A percentile compares a stretch with the other conserved stretches of the same genome.
Conservation (phyloP, 2,888 invertebrate species). For the Rhodophaea formosa region DNA sequence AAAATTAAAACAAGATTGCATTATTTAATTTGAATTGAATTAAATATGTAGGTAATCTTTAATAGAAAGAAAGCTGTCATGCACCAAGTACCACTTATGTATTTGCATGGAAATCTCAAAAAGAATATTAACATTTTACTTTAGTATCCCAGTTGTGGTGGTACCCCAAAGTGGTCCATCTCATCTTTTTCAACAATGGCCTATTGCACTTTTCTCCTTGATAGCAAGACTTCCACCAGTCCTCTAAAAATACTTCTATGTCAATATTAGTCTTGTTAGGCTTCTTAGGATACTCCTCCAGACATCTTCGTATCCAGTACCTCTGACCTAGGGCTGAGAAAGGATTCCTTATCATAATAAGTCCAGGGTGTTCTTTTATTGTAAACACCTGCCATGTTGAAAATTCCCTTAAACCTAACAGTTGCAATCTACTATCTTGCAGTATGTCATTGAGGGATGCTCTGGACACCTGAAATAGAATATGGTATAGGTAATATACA, state of each 20-base stretch:
- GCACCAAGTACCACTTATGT: no score
- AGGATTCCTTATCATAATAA: constrained; percentile 91
- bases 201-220: constrained; percentile 59
- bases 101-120: constrained; percentile 5
- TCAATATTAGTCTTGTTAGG: constrained; percentile 88
- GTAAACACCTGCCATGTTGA: constrained; percentile 84
- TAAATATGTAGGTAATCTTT: no score
- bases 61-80: no score
- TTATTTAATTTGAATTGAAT: no score
- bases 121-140: constrained; percentile 72
- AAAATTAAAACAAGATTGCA: no score
- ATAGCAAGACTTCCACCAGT: constrained; percentile 85
- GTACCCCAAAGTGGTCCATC: constrained; percentile 98
- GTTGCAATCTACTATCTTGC: constrained; percentile 43
- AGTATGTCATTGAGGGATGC: constrained; percentile 16
- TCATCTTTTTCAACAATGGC: constrained; percentile 76
- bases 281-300: constrained; percentile 87
- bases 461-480: constrained; percentile 32
- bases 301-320: constrained; percentile 90
- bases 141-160: constrained; percentile 99
- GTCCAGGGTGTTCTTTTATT: constrained; percentile 84
- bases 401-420: constrained; percentile 49
- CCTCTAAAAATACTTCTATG: constrained; percentile 58
- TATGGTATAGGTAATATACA: not conserved
- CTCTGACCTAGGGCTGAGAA: constrained; percentile 89